These are phyloP conservation scores for Sinonovacula constricta DNA, from an alignment of 1,140 invertebrate genomes.

Conservation along the genomic window DNA sequence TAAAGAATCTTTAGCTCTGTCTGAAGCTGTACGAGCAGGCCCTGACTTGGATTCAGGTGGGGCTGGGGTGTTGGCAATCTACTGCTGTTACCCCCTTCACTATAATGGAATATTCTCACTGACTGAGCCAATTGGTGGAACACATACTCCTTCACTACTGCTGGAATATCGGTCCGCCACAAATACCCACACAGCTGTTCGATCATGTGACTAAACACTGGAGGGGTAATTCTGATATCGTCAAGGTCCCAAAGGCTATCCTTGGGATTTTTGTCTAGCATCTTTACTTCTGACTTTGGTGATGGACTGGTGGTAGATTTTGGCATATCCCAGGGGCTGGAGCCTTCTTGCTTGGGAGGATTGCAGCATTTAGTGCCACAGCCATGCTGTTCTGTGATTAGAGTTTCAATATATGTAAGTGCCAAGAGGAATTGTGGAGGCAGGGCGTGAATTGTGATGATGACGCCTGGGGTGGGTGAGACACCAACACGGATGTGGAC, in stretches of 20 bases:
- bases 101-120: constrained; percentile 70
- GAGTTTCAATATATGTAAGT: constrained; percentile 75
- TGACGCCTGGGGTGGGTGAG: constrained; percentile 74
- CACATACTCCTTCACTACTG: constrained; percentile 76
- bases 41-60: constrained; percentile 66
- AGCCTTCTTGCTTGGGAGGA: constrained; percentile 30
- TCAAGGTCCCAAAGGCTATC: constrained; percentile 71
- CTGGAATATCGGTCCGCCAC: constrained; percentile 74
- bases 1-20: constrained; percentile 74
- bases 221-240: constrained; percentile 71
- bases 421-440: constrained; percentile 76
- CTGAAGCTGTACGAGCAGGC: constrained; percentile 70
- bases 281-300: constrained; percentile 3
- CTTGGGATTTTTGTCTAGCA: constrained; percentile 51
- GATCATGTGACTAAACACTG: constrained; percentile 71
- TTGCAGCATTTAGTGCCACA: constrained; percentile 69
- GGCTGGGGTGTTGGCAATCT: constrained; percentile 64
- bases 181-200: constrained; percentile 74
- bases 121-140: constrained; percentile 76
- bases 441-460: constrained; percentile 74
- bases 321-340: constrained; percentile 22
- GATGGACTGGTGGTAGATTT: background rate
- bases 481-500: constrained; percentile 73
- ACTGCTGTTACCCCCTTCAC: constrained; percentile 61
- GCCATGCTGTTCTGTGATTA: constrained; percentile 71